Evolutionary conservation across 2,888 invertebrate species (phyloP).

Genomic region (Orchesella flavescens): DNA sequence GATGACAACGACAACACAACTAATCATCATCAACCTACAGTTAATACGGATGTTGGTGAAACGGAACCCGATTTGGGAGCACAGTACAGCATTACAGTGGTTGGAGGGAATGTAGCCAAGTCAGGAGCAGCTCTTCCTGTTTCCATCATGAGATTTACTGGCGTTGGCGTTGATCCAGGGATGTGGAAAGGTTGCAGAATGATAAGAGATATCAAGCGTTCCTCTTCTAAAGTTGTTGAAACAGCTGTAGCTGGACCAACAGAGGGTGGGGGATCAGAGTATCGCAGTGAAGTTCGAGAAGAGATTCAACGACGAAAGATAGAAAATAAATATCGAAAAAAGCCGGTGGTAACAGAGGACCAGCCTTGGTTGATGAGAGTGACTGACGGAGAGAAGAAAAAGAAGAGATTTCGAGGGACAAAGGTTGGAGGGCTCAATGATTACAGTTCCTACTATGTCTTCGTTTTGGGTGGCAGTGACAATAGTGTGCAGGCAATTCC

Average conservation of each 20-base stretch:
- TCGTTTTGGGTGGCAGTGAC: slow-evolving; percentile 93
- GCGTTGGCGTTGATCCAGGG: not conserved
- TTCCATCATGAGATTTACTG: slow-evolving; percentile 1
- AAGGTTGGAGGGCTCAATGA: slow-evolving; percentile 96
- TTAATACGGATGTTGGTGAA: no score
- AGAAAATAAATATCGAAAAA: slow-evolving; percentile 83
- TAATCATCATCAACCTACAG: no score
- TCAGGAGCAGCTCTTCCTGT: not conserved
- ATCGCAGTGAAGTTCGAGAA: slow-evolving; percentile 92
- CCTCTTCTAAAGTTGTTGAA: not conserved
- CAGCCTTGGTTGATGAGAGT: slow-evolving; percentile 94
- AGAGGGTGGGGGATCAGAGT: slow-evolving; percentile 96
- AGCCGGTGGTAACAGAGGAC: slow-evolving; percentile 88
- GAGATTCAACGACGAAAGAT: slow-evolving; percentile 94
- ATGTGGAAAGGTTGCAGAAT: not conserved
- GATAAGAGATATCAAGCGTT: not conserved
- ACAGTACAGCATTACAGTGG: no score
- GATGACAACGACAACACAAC: no score
- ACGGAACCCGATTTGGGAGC: no score
- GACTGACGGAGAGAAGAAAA: slow-evolving; percentile 83
- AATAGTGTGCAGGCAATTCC: slow-evolving; percentile 94
- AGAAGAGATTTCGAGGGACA: slow-evolving; percentile 88
- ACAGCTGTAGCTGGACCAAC: no score
- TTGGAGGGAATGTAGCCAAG: no score
- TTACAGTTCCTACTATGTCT: slow-evolving; percentile 98